Percentiles rank a stretch among this genome's conserved stretches.
These are phyloP conservation scores for Nomada ferruginata DNA, from an alignment of 2,888 invertebrate genomes.

Conservation along the genomic window DNA sequence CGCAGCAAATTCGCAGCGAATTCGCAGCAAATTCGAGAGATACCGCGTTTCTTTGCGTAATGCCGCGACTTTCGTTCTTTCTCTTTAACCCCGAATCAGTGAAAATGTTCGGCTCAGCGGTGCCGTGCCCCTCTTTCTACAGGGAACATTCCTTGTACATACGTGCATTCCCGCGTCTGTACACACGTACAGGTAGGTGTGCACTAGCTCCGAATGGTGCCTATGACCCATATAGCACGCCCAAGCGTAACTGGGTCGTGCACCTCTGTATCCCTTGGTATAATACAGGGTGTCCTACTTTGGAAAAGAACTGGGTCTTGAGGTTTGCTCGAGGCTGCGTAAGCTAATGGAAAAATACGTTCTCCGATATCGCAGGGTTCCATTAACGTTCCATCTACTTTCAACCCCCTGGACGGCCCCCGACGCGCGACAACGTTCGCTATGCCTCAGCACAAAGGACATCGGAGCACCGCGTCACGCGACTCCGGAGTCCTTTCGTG, in stretches of 20 bases:
- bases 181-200: too few species aligned
- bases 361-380: not conserved
- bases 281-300: constrained; percentile 80
- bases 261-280: constrained; percentile 81
- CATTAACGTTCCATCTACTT: not conserved
- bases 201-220: constrained; percentile 76
- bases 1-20: too few species aligned
- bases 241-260: constrained; percentile 82
- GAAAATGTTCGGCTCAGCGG: too few species aligned
- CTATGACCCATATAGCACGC: constrained; percentile 83
- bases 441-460: constrained; percentile 28
- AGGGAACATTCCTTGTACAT: constrained; percentile 69
- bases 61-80: too few species aligned
- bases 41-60: too few species aligned
- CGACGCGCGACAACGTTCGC: constrained; percentile 31
- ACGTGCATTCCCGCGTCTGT: constrained; percentile 20
- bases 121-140: too few species aligned
- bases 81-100: too few species aligned
- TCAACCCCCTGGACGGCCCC: constrained; percentile 10
- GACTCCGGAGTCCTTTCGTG: not conserved
- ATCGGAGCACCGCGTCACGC: constrained; percentile 16
- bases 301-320: constrained; percentile 25
- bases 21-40: too few species aligned
- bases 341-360: not conserved
- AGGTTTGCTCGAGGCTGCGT: not conserved